Percentiles rank a stretch among this genome's conserved stretches.
These are phyloP conservation scores for Herminia tarsipennalis DNA, from an alignment of 2,888 invertebrate genomes.

Conservation along the genomic window DNA sequence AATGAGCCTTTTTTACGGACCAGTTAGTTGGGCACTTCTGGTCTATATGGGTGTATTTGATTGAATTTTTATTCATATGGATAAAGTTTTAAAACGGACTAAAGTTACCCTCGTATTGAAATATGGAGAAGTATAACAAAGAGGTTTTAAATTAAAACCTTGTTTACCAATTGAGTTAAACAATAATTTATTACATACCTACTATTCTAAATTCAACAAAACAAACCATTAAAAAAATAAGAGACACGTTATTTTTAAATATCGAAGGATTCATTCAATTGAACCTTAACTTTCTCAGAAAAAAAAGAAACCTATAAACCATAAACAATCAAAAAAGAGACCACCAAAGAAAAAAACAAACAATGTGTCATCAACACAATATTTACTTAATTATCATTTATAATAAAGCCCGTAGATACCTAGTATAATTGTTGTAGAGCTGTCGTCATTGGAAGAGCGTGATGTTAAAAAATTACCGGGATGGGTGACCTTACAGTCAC, in stretches of 20 bases:
- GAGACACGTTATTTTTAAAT: too few species aligned
- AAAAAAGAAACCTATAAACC: neutral
- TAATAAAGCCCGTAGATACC: conserved; percentile 5
- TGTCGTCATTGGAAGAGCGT: conserved; percentile 34
- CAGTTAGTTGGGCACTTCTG: conserved; percentile 30
- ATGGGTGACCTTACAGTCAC: conserved; percentile 29
- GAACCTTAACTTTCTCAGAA: too few species aligned
- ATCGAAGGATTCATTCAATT: too few species aligned
- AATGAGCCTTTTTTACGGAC: conserved; percentile 41
- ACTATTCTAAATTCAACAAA: too few species aligned
- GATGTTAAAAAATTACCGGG: conserved; percentile 40
- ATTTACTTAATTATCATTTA: conserved; percentile 9
- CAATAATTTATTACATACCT: too few species aligned
- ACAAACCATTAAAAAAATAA: too few species aligned
- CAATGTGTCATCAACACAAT: neutral
- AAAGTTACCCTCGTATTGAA: neutral
- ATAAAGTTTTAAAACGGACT: neutral
- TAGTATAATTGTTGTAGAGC: conserved; percentile 24
- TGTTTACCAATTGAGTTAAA: too few species aligned
- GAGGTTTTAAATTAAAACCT: too few species aligned
- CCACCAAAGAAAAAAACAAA: too few species aligned
- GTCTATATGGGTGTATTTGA: neutral
- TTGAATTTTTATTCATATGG: conserved; percentile 11
- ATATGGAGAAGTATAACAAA: neutral
- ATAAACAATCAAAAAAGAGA: neutral